Evolutionary conservation across 2,888 invertebrate genomes (phyloP), one percentile per base, ranked within the genome.

Genomic region (Deroplatys truncata): DNA sequence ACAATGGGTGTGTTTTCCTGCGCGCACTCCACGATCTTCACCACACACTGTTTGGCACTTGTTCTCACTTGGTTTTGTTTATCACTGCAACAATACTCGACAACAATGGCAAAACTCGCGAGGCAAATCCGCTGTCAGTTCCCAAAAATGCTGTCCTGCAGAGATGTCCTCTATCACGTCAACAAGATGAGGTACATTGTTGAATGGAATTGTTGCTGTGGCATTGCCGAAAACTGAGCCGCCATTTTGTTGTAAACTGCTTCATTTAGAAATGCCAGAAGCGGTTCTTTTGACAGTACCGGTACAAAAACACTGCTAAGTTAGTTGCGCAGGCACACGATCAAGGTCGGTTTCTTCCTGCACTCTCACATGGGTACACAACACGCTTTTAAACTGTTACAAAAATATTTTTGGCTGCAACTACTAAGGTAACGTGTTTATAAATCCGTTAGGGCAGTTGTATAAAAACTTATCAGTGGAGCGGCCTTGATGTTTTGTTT

Each of bases 201-300:
- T 72, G 56, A 72, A 7, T 72, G 20, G 25, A 72, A 72, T 20
- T 72, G 5, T 72, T 72, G 56, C 56, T 72, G 56, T 4, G 20
- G 56, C 20, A 72, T 25, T 72, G 16, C 56, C 56, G 20, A 72
- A 72, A 72, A 16, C 25, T 72, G 4, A 15, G 83, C 87, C 87
- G 87, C 87, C 87, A 87, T 87, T 87, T 87, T 87, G 87, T 87
- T 82, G 35, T 43, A 87, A 82, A 35, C 10, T 35, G 87, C 82
- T 82, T 87, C 82, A 83, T 35, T 35, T 82, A 87, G 31, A 16
- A 85, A 85, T 82, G 83, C 28, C 13, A 35, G 83, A 29, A 35
- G 35, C 87, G 31, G 20, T 16, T 87, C 35, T 25, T 87, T 82
- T 87, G 82, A 87, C 56, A 72, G 43, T 72, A 82, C 87, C 83